A percentile compares a stretch with the other conserved stretches of the same genome.
These are phyloP conservation scores for Callopanchax toddi DNA, from an alignment of 2,113 vertebrate species.

Conservation along the genomic window DNA sequence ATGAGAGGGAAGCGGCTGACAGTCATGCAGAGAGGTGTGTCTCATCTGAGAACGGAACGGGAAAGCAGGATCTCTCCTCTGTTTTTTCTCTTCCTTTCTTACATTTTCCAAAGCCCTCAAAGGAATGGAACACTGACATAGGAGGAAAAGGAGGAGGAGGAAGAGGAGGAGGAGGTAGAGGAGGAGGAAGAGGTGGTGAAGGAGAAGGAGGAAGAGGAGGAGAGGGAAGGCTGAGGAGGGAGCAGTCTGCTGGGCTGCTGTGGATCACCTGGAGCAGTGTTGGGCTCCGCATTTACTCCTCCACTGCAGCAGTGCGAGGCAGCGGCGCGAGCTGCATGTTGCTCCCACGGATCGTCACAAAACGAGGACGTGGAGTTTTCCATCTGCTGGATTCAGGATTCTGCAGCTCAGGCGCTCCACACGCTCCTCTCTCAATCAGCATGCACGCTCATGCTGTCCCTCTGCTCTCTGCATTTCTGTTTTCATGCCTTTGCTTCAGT, in stretches of 20 bases:
- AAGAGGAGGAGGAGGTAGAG: constrained; percentile 30
- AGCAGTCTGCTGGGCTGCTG: constrained; percentile 77
- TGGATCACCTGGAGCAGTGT: constrained; percentile 77
- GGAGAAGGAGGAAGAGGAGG: constrained; percentile 62
- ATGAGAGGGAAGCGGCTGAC: constrained; percentile 66
- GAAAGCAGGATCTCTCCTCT: constrained; percentile 56
- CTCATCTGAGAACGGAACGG: constrained; percentile 59
- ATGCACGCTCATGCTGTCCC: constrained; percentile 62
- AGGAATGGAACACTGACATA: constrained; percentile 63
- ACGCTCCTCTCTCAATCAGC: constrained; percentile 55
- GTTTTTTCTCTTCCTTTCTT: constrained; percentile 59
- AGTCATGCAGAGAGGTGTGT: constrained; percentile 69
- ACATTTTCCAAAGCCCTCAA: constrained; percentile 70
- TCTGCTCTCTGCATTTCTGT: constrained; percentile 40
- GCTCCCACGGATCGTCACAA: constrained; percentile 71
- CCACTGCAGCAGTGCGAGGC: constrained; percentile 80
- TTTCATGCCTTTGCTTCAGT: constrained; percentile 36
- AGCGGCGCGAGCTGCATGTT: constrained; percentile 76
- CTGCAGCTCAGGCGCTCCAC: constrained; percentile 70
- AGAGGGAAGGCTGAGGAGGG: constrained; percentile 74
- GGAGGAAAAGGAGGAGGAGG: constrained; percentile 53
- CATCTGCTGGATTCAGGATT: constrained; percentile 76
- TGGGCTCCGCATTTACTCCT: constrained; percentile 80
- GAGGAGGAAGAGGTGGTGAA: constrained; percentile 31
- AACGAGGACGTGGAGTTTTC: constrained; percentile 74